Percentiles rank a stretch among this genome's conserved stretches.
These are phyloP conservation scores for Ochlodes sylvanus DNA, from an alignment of 2,888 invertebrate genomes.

Conservation along the genomic window DNA sequence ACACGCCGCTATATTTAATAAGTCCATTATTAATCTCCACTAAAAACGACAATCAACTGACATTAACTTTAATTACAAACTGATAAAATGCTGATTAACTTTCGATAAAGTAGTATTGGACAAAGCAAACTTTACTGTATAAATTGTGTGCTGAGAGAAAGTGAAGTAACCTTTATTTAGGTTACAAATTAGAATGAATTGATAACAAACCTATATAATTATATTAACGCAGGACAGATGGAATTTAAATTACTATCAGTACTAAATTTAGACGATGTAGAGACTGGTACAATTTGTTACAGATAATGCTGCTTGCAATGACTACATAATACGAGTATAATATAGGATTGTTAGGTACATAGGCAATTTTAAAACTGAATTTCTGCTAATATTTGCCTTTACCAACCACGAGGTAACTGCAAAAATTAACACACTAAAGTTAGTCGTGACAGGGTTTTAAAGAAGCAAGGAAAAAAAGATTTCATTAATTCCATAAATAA, in stretches of 20 bases:
- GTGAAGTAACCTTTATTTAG: conserved; percentile 45
- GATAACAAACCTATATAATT: conserved; percentile 10
- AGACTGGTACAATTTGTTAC: background rate
- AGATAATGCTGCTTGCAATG: background rate
- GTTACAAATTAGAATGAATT: conserved; percentile 33
- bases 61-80: conserved; percentile 14
- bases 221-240: background rate
- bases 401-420: no score
- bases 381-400: no score
- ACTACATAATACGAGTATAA: no score
- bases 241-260: conserved; percentile 13
- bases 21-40: background rate
- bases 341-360: no score
- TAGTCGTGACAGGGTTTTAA: no score
- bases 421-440: no score
- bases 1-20: background rate
- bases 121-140: background rate
- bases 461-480: no score
- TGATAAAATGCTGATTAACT: conserved; percentile 14
- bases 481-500: no score
- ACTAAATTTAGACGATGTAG: conserved; percentile 17
- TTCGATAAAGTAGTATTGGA: background rate
- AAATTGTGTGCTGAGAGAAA: conserved; percentile 15
- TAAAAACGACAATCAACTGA: conserved; percentile 6
- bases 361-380: no score